These are phyloP conservation scores for Centrocercus urophasianus DNA, from an alignment of 2,113 vertebrate genomes.

Conservation along the genomic window DNA sequence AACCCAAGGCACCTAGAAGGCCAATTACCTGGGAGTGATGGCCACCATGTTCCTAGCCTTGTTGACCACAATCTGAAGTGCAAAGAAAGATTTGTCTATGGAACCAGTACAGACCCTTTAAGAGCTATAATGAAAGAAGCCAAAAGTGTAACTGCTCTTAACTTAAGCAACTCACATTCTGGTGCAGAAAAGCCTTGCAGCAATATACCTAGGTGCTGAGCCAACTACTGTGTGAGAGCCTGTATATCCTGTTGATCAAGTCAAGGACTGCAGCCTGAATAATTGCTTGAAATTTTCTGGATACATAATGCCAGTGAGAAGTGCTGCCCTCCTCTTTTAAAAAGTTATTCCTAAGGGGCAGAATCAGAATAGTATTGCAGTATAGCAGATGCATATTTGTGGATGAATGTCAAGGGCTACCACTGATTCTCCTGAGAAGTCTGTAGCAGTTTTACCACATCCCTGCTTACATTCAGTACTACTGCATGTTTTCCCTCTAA, in stretches of 20 bases:
- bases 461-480: not conserved
- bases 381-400: slow-evolving; percentile 13
- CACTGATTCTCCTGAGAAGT: slow-evolving; percentile 1
- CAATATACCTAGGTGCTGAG: not conserved
- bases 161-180: not conserved
- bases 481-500: not conserved
- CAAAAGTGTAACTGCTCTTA: not conserved
- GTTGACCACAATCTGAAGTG: not conserved
- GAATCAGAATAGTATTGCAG: not conserved
- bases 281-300: slow-evolving; percentile 44
- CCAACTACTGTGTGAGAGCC: not conserved
- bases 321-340: not conserved
- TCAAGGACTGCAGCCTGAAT: slow-evolving; percentile 28
- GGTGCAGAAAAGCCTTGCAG: not conserved
- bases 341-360: not conserved
- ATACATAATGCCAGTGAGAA: slow-evolving; percentile 3
- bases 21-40: not conserved
- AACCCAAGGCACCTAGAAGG: not conserved
- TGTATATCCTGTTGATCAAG: slow-evolving; percentile 35
- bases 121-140: not conserved
- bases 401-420: slow-evolving; percentile 13
- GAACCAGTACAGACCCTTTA: not conserved
- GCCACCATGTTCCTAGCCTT: not conserved
- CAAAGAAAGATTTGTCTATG: not conserved
- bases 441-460: slow-evolving; percentile 8